Percentiles rank a stretch among this genome's conserved stretches.
Conservation (phyloP, 2,797 vertebrate species). For the Sardinella longiceps region DNA sequence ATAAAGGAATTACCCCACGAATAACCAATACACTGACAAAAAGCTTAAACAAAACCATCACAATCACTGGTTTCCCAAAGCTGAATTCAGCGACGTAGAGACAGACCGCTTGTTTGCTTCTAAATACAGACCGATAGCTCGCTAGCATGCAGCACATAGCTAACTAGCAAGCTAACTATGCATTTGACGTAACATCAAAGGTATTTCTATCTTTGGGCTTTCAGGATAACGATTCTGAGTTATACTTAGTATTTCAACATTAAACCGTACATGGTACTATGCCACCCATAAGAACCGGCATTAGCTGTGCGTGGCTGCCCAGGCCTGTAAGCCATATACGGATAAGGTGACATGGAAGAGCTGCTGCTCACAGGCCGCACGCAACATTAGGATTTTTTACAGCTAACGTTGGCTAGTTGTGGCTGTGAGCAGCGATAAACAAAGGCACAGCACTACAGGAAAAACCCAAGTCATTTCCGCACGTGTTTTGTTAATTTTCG, state of each 20-base stretch:
- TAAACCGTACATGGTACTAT: background rate
- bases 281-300: background rate
- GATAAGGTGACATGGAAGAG: conserved; percentile 48
- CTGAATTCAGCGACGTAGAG: background rate
- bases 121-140: background rate
- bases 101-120: background rate
- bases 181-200: conserved; percentile 8
- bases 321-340: background rate
- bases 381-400: conserved; percentile 41
- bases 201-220: background rate
- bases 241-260: background rate
- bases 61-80: background rate
- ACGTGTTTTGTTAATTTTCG: fast-evolving
- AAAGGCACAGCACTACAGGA: conserved; percentile 42
- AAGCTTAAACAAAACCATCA: background rate
- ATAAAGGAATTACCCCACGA: background rate
- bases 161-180: conserved; percentile 11
- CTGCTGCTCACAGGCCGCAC: conserved; percentile 66
- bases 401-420: conserved; percentile 43
- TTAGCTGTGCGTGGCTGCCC: background rate
- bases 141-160: background rate
- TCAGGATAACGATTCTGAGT: background rate
- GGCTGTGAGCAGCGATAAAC: conserved; percentile 60
- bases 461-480: fast-evolving
- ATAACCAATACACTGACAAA: background rate